Conservation (phyloP, 1,140 invertebrate species). For the Platyscapa corneri region DNA sequence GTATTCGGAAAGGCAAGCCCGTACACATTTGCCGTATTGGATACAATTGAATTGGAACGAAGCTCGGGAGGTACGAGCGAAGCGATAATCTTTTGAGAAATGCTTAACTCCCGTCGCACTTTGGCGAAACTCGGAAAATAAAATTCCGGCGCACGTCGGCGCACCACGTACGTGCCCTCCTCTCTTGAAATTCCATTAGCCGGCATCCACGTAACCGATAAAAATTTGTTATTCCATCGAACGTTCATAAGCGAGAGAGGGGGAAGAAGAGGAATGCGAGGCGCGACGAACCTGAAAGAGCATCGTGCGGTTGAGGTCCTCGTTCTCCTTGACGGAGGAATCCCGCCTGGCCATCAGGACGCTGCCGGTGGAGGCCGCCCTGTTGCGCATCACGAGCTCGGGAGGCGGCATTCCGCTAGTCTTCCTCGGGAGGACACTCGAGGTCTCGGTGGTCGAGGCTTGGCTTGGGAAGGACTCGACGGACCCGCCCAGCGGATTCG, state of each 20-base stretch:
- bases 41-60: too few species aligned
- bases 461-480: conserved; percentile 64
- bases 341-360: conserved; percentile 67
- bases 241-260: neutral
- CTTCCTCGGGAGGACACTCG: conserved; percentile 48
- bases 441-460: neutral
- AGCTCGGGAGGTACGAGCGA: too few species aligned
- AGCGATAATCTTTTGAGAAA: neutral
- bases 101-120: neutral
- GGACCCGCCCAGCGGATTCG: conserved; percentile 48
- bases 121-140: neutral
- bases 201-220: neutral
- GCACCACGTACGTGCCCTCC: too few species aligned
- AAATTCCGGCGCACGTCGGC: neutral
- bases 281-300: conserved; percentile 82
- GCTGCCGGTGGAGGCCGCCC: conserved; percentile 73
- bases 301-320: conserved; percentile 93
- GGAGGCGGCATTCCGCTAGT: conserved; percentile 60
- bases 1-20: too few species aligned
- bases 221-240: neutral
- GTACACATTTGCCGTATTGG: too few species aligned
- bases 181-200: neutral
- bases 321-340: conserved; percentile 63
- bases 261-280: neutral
- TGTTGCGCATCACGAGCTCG: conserved; percentile 71